Evolutionary conservation across 2,113 vertebrate species (phyloP), one percentile per base, ranked within the genome.

Genomic region (Lampris megalopsis): DNA sequence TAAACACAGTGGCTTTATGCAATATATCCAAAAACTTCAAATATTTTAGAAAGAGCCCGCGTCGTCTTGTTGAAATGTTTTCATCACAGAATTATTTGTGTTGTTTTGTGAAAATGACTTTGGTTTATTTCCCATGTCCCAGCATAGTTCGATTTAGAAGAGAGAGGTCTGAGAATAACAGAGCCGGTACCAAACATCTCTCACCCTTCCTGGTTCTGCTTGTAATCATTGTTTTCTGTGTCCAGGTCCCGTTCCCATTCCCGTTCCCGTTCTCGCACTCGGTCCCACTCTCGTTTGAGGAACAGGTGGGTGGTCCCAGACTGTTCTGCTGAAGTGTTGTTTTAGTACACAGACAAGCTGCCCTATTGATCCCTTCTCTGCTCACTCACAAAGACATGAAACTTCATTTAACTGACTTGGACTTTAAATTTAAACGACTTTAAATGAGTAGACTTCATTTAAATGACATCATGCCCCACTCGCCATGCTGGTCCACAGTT

Each of bases 201-300:
- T 2, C 4, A 7, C 4, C 43, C 43, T 45, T 45, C 43, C 43
- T 53, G 40, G 8, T 54, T 35, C 10, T 62, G 24, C 47, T 58
- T 65, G 24, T 24, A 24, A 24, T 24, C 24, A 24, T 50, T 81
- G 9, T 35, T 61, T 72, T 79, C 67, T 74, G 95, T 94, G 79
- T 95, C 95, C 76, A 91, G 93, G 47, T 95, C 94, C 1, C 94
- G 95, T 61, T 96, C 96, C 7, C 93, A 94, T 45, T 96, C 96
- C 45, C 92, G 94, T 64, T 97, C 96, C 58, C 89, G 94, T 54
- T 97, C 95, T 59, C 86, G 91, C 68, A 96, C 96, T 1, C 91
- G 88, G 85, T 94, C 94, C 43, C 93, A 94, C 85, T 24, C 24
- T 24, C 24, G 24, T 24, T 24, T 24, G 24, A 24, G 24, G 24